phyloP scores from a whole-genome alignment of 92 coral and sea anemone species.

The Phenganax stokvisi region DNA sequence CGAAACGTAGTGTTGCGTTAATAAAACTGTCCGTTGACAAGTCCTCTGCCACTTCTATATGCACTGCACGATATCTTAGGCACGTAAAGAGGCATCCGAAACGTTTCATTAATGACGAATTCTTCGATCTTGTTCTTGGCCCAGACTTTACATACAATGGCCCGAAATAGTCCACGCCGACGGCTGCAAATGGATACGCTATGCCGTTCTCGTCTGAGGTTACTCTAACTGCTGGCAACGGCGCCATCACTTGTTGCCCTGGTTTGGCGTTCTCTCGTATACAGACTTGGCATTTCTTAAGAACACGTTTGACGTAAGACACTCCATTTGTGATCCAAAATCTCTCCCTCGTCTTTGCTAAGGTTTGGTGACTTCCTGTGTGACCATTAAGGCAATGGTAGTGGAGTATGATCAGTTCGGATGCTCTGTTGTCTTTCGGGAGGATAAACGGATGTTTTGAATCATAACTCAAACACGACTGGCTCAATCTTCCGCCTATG shows the following conservation, averaged over 20 bases:
- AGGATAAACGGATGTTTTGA: conserved; percentile 6
- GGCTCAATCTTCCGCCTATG: conserved; percentile 9
- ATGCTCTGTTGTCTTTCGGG: background rate
- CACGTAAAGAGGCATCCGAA: conserved; percentile 57
- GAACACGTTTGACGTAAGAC: conserved; percentile 11
- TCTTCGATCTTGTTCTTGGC: conserved; percentile 19
- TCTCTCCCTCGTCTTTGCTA: conserved; percentile 11
- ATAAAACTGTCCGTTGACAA: conserved; percentile 51
- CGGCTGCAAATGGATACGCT: conserved; percentile 24
- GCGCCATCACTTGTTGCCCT: conserved; percentile 17
- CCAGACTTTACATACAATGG: conserved; percentile 16
- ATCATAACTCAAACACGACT: background rate
- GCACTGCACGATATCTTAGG: conserved; percentile 56
- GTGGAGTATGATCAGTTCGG: conserved; percentile 11
- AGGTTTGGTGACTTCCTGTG: conserved; percentile 3
- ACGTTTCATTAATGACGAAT: conserved; percentile 3
- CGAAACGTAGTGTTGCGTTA: no score
- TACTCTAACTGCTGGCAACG: conserved; percentile 15
- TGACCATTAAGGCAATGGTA: conserved; percentile 14
- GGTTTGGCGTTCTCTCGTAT: conserved; percentile 17
- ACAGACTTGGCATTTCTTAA: conserved; percentile 8
- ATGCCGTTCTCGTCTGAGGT: background rate
- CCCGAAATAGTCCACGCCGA: conserved; percentile 24
- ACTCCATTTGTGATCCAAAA: conserved; percentile 21
- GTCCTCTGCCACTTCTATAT: conserved; percentile 51